Evolutionary conservation across 2,888 invertebrate genomes (phyloP).

Genomic region (Eristalis tenax): DNA sequence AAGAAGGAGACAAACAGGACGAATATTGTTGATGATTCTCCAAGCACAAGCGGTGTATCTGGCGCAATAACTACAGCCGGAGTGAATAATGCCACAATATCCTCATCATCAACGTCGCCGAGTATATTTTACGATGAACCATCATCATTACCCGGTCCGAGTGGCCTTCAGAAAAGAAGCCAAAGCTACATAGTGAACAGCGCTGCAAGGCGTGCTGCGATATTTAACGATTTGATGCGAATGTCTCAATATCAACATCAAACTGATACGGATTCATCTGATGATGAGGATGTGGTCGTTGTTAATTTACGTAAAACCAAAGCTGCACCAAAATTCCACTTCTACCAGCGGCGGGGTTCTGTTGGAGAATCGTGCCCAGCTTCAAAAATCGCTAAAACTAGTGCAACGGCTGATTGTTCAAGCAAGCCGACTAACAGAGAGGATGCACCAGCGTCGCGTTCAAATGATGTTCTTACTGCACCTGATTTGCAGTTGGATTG

Average conservation of each 20-base stretch:
- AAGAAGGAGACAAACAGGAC: neutral
- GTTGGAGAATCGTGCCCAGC: conserved; percentile 57
- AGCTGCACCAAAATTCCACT: conserved; percentile 16
- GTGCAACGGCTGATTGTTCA: conserved; percentile 14
- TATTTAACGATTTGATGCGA: conserved; percentile 32
- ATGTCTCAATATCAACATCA: conserved; percentile 1
- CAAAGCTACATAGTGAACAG: conserved; percentile 15
- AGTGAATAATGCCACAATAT: neutral
- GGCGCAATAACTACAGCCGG: neutral
- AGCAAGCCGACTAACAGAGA: conserved; percentile 16
- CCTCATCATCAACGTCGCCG: conserved; percentile 15
- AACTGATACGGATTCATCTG: conserved; percentile 47
- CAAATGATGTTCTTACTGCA: conserved; percentile 77
- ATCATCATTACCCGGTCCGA: conserved; percentile 60
- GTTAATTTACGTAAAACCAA: conserved; percentile 54
- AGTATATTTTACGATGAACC: conserved; percentile 38
- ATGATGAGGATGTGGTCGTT: conserved; percentile 61
- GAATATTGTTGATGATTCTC: neutral
- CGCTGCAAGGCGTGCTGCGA: conserved; percentile 3
- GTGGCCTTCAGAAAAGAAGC: conserved; percentile 58
- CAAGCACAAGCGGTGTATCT: neutral
- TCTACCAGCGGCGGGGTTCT: conserved; percentile 54
- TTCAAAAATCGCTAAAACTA: conserved; percentile 53
- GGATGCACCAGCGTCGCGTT: conserved; percentile 44
- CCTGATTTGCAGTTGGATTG: conserved; percentile 91